These are phyloP conservation scores for Oscheius sp. DNA, from an alignment of 2,888 invertebrate species.

Conservation along the genomic window DNA sequence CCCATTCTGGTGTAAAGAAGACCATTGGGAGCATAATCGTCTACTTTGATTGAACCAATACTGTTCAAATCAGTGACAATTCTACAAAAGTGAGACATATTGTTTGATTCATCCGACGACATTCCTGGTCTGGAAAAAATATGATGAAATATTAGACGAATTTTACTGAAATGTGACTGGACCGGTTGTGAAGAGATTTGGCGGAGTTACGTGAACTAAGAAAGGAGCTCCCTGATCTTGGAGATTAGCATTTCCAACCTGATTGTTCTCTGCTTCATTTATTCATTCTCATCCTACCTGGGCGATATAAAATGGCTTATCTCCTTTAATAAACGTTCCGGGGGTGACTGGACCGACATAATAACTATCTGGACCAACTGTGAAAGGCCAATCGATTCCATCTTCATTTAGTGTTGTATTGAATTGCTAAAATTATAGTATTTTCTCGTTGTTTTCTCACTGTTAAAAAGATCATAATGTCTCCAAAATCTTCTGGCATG, in stretches of 20 bases:
- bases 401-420: neutral
- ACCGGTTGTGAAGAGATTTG: conserved; percentile 4
- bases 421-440: neutral
- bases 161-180: conserved; percentile 16
- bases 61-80: conserved; percentile 12
- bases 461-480: conserved; percentile 14
- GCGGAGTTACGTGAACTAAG: conserved; percentile 19
- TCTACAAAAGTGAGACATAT: conserved; percentile 16
- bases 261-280: neutral
- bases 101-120: neutral
- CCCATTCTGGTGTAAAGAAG: conserved; percentile 31
- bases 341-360: neutral
- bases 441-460: neutral
- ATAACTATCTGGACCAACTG: neutral
- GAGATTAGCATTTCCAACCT: conserved; percentile 21
- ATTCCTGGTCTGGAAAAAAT: conserved; percentile 4
- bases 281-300: neutral
- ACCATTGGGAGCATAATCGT: conserved; percentile 24
- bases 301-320: conserved; percentile 8
- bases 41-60: conserved; percentile 16
- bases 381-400: neutral
- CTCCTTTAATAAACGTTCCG: neutral
- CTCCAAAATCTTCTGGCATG: conserved; percentile 20
- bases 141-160: neutral
- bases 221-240: conserved; percentile 27